A percentile compares a stretch with the other conserved stretches of the same genome.
phyloP scores from a whole-genome alignment of 1,140 invertebrate genomes.

The Drosophila kurseongensis region DNA sequence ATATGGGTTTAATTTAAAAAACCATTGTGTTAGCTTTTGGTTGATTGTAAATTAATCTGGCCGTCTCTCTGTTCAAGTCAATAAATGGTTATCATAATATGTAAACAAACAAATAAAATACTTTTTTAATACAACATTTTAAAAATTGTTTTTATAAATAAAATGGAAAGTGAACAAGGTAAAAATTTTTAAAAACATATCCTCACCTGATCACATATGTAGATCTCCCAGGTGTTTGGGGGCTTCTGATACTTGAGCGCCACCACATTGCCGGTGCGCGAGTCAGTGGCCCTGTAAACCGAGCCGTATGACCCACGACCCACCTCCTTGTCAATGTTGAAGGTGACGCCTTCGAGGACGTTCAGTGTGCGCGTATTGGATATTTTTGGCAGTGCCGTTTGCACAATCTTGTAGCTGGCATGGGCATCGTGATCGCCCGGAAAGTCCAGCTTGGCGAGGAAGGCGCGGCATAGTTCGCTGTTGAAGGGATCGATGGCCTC shows the following conservation, averaged over 20 bases:
- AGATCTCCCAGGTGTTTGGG: conserved; percentile 92
- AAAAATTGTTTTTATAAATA: too few relatives aligned
- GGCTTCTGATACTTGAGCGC: conserved; percentile 92
- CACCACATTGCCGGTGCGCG: conserved; percentile 87
- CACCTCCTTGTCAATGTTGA: conserved; percentile 90
- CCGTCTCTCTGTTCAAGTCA: too few relatives aligned
- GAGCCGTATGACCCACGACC: conserved; percentile 91
- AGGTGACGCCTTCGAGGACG: conserved; percentile 86
- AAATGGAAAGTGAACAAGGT: too few relatives aligned
- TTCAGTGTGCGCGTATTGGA: conserved; percentile 85
- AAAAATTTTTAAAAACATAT: too few relatives aligned
- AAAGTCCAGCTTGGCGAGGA: conserved; percentile 87
- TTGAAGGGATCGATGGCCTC: conserved; percentile 86
- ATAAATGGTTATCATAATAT: too few relatives aligned
- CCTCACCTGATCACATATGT: conserved; percentile 92
- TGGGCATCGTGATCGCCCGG: conserved; percentile 73
- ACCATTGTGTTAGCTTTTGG: too few relatives aligned
- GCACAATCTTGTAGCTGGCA: conserved; percentile 78
- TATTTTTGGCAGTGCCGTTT: conserved; percentile 84
- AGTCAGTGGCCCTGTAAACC: conserved; percentile 87
- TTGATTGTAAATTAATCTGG: too few relatives aligned
- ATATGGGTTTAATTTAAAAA: background rate
- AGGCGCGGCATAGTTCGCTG: conserved; percentile 86
- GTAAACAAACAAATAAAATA: too few relatives aligned
- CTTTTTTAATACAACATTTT: too few relatives aligned